phyloP scores from a whole-genome alignment of 1,140 invertebrate genomes.

The Drosophila sturtevanti region DNA sequence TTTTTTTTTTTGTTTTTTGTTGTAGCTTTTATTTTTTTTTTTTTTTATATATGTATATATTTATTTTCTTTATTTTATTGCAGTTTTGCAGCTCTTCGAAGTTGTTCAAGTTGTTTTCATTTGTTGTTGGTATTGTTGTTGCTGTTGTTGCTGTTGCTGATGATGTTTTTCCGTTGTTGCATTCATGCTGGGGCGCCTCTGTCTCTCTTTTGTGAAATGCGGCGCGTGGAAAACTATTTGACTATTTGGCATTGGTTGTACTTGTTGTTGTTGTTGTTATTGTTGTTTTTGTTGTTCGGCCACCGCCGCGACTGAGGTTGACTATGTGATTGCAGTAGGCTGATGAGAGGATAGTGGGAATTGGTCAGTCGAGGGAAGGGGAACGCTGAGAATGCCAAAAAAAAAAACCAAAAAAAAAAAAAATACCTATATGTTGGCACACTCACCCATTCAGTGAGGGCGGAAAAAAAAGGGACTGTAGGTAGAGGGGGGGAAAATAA shows the following conservation, averaged over 20 bases:
- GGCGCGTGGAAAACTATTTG: slow-evolving; percentile 55
- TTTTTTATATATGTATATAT: not conserved
- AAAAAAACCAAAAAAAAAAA: too few relatives aligned
- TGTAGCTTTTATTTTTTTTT: not conserved
- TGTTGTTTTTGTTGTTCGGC: slow-evolving; percentile 36
- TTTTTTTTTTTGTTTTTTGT: not conserved
- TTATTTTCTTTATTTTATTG: slow-evolving; percentile 9
- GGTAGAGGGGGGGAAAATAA: slow-evolving; percentile 5
- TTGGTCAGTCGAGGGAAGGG: too few relatives aligned
- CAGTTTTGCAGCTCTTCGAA: slow-evolving; percentile 18
- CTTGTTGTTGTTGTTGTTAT: slow-evolving; percentile 18
- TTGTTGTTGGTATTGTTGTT: slow-evolving; percentile 15
- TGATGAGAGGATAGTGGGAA: slow-evolving; percentile 43
- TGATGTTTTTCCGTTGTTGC: slow-evolving; percentile 19
- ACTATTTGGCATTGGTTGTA: slow-evolving; percentile 49
- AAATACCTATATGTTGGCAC: slow-evolving; percentile 40
- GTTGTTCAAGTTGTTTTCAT: slow-evolving; percentile 17
- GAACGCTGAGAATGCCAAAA: slow-evolving; percentile 47
- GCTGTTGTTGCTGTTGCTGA: slow-evolving; percentile 22
- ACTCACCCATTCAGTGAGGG: not conserved
- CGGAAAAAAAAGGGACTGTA: too few relatives aligned
- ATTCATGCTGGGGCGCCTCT: slow-evolving; percentile 15
- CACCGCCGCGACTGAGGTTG: slow-evolving; percentile 49
- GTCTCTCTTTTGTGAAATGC: slow-evolving; percentile 45
- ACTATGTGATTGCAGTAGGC: slow-evolving; percentile 63